phyloP scores from a whole-genome alignment of 2,113 vertebrate species.

The Daphoenositta chrysoptera region DNA sequence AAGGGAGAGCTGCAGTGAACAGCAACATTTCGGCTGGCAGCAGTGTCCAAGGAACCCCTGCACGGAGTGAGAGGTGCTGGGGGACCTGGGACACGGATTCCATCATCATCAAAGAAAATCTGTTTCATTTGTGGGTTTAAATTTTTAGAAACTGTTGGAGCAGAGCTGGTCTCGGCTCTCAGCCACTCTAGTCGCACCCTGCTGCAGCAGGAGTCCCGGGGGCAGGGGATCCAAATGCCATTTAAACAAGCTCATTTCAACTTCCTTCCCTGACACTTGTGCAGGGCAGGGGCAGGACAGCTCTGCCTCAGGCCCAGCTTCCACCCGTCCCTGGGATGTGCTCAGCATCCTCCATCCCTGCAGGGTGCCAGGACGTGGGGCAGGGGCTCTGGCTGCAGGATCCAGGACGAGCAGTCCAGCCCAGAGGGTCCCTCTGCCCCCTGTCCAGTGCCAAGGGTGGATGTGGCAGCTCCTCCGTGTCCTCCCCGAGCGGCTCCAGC shows the following conservation, averaged over 20 bases:
- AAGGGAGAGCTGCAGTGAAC: neutral
- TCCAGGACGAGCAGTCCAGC: fast-evolving
- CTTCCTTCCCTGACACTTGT: neutral
- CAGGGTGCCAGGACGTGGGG: fast-evolving
- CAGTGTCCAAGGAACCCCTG: neutral
- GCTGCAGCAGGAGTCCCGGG: neutral
- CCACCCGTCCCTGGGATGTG: fast-evolving
- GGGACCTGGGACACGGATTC: neutral
- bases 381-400: fast-evolving
- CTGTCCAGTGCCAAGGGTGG: neutral
- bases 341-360: neutral
- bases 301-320: neutral
- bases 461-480: fast-evolving
- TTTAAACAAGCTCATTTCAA: neutral
- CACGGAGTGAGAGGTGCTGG: fast-evolving
- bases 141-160: conserved; percentile 26
- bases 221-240: neutral
- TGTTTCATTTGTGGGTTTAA: conserved; percentile 29
- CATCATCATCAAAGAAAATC: neutral
- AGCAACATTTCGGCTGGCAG: neutral
- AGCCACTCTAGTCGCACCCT: neutral
- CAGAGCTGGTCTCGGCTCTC: neutral
- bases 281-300: neutral
- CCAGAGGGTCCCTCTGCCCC: neutral
- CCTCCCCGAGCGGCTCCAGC: neutral